Conservation (phyloP, 2,888 invertebrate genomes). For the Ectobius pallidus region DNA sequence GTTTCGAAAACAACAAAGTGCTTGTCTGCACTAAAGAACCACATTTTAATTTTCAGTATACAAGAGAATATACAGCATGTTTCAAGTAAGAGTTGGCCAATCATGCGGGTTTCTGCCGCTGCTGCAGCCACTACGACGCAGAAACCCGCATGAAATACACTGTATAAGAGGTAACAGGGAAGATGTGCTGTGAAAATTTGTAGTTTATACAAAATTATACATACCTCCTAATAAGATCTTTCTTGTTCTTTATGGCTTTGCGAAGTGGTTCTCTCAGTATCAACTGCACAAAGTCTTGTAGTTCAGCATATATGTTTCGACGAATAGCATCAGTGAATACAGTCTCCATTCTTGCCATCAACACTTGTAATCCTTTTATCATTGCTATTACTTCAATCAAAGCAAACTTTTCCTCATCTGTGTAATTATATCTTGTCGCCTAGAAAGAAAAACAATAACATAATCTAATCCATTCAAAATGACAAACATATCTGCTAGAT, state of each 20-base stretch:
- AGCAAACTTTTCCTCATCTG: conserved; percentile 96
- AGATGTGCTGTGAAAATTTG: too few species aligned
- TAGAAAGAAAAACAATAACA: conserved; percentile 50
- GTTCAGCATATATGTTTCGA: conserved; percentile 91
- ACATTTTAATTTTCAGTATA: too few species aligned
- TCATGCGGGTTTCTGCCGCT: too few species aligned
- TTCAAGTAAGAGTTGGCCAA: too few species aligned
- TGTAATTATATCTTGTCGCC: conserved; percentile 97
- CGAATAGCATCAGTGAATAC: conserved; percentile 92
- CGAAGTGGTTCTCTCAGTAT: conserved; percentile 87
- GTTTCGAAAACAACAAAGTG: too few species aligned
- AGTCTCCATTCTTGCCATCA: conserved; percentile 97
- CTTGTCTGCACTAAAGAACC: too few species aligned
- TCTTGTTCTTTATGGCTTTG: conserved; percentile 97
- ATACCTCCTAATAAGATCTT: conserved; percentile 86
- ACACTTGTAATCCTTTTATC: conserved; percentile 96
- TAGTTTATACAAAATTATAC: conserved; percentile 43
- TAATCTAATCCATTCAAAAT: not conserved
- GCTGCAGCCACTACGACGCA: too few species aligned
- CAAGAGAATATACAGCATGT: too few species aligned
- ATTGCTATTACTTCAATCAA: conserved; percentile 98
- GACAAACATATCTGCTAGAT: too few species aligned
- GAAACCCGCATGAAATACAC: too few species aligned
- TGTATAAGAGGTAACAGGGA: too few species aligned
- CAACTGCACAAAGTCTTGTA: conserved; percentile 96